Percentiles rank a stretch among this genome's conserved stretches.
Conservation (phyloP, 2,888 invertebrate genomes). For the Neoitamus cyanurus region DNA sequence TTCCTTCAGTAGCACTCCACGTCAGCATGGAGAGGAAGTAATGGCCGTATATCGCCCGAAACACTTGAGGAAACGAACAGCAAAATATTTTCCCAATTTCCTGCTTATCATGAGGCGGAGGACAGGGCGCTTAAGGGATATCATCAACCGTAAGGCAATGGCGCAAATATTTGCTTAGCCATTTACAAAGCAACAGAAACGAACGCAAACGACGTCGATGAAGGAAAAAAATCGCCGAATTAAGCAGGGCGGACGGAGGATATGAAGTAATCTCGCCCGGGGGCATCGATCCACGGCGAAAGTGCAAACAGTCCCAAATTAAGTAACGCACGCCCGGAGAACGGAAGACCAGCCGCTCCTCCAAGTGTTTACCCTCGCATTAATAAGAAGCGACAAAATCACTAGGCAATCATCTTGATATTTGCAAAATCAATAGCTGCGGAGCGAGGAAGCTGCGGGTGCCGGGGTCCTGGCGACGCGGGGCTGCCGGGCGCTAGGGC, state of each 20-base stretch:
- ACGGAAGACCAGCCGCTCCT: neutral
- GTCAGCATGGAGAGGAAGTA: neutral
- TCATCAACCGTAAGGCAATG: conserved; percentile 1
- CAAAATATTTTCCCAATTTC: conserved; percentile 23
- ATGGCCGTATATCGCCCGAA: conserved; percentile 11
- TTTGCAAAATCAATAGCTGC: conserved; percentile 33
- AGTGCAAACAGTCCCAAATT: conserved; percentile 3
- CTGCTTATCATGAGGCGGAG: neutral
- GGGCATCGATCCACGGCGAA: neutral
- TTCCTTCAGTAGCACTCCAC: neutral
- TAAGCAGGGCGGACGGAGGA: conserved; percentile 16
- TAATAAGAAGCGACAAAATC: conserved; percentile 38
- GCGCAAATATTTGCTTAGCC: conserved; percentile 24
- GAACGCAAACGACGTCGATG: neutral
- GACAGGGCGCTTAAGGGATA: conserved; percentile 23
- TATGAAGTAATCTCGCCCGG: conserved; percentile 11
- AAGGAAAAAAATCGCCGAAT: conserved; percentile 2
- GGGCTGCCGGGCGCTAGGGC: neutral
- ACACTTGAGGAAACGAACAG: conserved; percentile 7
- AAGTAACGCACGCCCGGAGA: neutral
- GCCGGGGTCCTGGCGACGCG: neutral
- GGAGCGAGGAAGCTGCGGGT: neutral
- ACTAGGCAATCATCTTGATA: conserved; percentile 10
- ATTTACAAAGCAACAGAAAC: conserved; percentile 19
- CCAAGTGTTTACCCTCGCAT: conserved; percentile 11